A percentile compares a stretch with the other conserved stretches of the same genome.
phyloP scores from a whole-genome alignment of 2,113 vertebrate species.

The Lepus europaeus region DNA sequence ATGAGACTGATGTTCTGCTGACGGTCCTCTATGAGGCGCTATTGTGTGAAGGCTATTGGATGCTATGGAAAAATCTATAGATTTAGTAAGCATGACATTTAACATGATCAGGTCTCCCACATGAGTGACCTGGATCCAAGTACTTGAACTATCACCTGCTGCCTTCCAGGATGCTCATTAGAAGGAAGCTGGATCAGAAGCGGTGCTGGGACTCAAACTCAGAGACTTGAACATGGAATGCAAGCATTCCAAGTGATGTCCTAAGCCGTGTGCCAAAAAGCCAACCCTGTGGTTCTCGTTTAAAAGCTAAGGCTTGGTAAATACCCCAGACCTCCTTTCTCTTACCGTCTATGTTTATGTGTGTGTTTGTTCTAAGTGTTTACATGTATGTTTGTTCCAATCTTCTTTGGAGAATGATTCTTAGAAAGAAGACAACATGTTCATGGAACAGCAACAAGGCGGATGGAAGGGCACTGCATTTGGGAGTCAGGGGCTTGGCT shows the following conservation, averaged over 20 bases:
- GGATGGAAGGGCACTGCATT: background rate
- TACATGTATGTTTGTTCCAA: no score
- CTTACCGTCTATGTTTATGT: background rate
- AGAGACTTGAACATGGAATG: no score
- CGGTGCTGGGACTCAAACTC: no score
- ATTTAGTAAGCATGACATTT: background rate
- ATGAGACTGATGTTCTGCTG: background rate
- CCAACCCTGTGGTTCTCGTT: background rate
- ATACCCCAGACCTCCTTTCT: background rate
- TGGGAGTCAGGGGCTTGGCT: background rate
- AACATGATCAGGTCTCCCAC: background rate
- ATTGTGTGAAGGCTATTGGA: background rate
- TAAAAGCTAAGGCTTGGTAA: background rate
- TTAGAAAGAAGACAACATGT: background rate
- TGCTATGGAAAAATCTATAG: background rate
- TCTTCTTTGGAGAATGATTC: background rate
- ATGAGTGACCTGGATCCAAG: no score
- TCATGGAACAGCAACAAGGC: background rate
- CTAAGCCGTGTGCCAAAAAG: no score
- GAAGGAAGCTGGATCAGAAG: no score
- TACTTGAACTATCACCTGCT: no score
- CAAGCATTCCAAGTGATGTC: no score
- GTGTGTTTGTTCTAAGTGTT: background rate
- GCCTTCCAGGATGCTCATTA: no score
- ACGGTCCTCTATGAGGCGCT: background rate